phyloP scores from a whole-genome alignment of 2,113 vertebrate genomes.

The Plecturocebus donacophilus region DNA sequence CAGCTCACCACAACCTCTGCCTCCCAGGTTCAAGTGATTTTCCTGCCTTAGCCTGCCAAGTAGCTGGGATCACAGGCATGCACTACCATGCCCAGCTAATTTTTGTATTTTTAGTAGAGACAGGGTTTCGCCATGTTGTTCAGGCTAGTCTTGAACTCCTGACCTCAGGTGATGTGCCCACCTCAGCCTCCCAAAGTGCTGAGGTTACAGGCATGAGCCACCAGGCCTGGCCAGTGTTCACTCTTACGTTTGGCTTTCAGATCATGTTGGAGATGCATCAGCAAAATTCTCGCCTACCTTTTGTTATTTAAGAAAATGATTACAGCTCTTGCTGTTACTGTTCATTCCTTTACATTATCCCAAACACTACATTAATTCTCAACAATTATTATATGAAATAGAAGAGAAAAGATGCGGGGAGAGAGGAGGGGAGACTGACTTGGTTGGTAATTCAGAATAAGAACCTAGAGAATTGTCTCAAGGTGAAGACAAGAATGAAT shows the following conservation, averaged over 20 bases:
- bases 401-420: no score
- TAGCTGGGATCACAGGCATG: no score
- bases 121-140: no score
- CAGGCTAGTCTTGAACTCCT: no score
- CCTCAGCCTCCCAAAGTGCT: no score
- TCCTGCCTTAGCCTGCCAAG: no score
- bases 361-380: neutral
- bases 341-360: neutral
- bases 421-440: neutral
- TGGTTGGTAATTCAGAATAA: neutral
- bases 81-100: no score
- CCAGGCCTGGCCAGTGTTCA: neutral
- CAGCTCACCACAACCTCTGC: no score
- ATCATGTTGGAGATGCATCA: neutral
- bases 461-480: neutral
- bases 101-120: no score
- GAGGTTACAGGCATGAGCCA: no score
- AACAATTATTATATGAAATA: neutral
- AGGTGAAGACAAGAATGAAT: neutral
- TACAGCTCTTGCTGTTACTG: neutral
- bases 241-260: neutral
- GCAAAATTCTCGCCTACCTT: neutral
- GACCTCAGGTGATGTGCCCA: no score
- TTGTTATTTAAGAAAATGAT: neutral
- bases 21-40: no score